phyloP scores from a whole-genome alignment of 2,113 vertebrate species.

The Larimichthys polyactis region DNA sequence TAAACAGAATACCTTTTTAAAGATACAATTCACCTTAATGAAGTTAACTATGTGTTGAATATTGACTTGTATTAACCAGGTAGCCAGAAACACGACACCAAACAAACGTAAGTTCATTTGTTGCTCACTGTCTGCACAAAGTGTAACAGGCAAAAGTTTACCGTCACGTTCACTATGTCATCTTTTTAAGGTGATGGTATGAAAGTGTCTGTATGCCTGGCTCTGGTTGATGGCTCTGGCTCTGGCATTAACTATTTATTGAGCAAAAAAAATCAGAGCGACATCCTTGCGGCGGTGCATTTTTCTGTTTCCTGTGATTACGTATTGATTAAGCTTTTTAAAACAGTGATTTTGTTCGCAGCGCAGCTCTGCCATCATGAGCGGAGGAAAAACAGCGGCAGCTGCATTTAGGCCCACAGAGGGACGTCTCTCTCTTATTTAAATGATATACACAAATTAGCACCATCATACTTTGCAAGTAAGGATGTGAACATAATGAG shows the following conservation, averaged over 20 bases:
- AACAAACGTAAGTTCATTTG: too few relatives aligned
- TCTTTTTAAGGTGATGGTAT: too few relatives aligned
- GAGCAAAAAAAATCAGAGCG: neutral
- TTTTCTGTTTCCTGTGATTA: neutral
- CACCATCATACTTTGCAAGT: conserved; percentile 50
- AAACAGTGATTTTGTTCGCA: conserved; percentile 7
- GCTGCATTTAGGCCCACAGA: conserved; percentile 41
- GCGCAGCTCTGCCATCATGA: neutral
- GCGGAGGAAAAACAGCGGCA: conserved; percentile 29
- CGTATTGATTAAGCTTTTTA: conserved; percentile 10
- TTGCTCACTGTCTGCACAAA: too few relatives aligned
- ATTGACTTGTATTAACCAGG: too few relatives aligned
- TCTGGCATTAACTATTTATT: neutral
- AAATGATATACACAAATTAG: conserved; percentile 45
- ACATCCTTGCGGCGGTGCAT: neutral
- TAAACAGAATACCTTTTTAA: too few relatives aligned
- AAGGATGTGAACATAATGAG: conserved; percentile 59
- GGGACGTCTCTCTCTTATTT: conserved; percentile 33
- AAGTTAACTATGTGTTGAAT: too few relatives aligned
- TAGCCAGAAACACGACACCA: too few relatives aligned
- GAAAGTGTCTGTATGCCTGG: neutral
- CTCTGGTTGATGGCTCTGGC: neutral
- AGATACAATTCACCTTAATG: too few relatives aligned
- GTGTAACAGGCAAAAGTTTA: too few relatives aligned
- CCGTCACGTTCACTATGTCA: too few relatives aligned